Conservation (phyloP, 2,113 vertebrate genomes). For the Corydoras maculifer region DNA sequence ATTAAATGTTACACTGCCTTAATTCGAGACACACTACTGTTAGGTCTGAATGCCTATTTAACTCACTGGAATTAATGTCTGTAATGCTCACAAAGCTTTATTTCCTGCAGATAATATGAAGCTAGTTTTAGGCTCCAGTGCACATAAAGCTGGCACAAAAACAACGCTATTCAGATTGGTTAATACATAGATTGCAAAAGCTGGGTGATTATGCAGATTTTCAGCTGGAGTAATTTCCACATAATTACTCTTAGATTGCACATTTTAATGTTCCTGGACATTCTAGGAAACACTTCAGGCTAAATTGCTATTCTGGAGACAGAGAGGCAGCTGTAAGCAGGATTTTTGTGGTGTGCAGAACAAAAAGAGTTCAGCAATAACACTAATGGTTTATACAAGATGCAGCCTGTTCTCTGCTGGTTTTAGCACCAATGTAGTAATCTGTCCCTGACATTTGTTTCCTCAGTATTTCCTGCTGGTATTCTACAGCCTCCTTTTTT, state of each 20-base stretch:
- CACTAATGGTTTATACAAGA: neutral
- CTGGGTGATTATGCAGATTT: constrained; percentile 45
- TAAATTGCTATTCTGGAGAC: constrained; percentile 39
- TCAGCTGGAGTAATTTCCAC: constrained; percentile 43
- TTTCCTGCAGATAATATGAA: constrained; percentile 37
- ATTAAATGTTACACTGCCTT: neutral
- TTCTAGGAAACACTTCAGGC: constrained; percentile 41
- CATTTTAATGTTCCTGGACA: constrained; percentile 47
- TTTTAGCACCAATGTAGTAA: neutral
- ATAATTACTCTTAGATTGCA: constrained; percentile 49
- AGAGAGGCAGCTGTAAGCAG: constrained; percentile 40
- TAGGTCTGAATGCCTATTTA: constrained; percentile 23
- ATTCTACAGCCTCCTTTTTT: constrained; percentile 97
- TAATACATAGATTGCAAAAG: constrained; percentile 42
- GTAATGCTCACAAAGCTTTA: constrained; percentile 25
- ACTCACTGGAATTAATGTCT: constrained; percentile 34
- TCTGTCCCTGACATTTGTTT: neutral
- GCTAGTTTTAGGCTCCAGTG: constrained; percentile 47
- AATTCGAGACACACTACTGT: neutral
- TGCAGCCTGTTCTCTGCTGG: neutral
- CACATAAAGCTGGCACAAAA: constrained; percentile 27
- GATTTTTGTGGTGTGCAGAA: constrained; percentile 13
- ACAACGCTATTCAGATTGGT: constrained; percentile 27
- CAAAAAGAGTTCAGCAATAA: constrained; percentile 11
- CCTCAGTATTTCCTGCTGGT: constrained; percentile 88